These are phyloP conservation scores for Bombus waltoni DNA, from an alignment of 1,140 invertebrate genomes.

Conservation along the genomic window DNA sequence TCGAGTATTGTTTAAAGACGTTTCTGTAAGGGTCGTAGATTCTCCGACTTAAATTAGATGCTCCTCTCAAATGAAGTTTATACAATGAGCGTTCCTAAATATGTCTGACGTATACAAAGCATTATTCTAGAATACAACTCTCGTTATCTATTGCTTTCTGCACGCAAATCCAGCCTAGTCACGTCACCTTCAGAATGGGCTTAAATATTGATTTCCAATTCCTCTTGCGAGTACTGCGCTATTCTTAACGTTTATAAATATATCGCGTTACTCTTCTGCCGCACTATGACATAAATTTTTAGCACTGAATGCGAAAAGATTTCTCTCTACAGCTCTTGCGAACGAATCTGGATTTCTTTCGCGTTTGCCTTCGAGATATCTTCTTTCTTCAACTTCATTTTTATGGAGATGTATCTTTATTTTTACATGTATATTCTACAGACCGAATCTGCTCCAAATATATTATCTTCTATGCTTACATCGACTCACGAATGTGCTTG, in stretches of 20 bases:
- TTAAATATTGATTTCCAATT: conserved; percentile 73
- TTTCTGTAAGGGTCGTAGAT: neutral
- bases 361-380: neutral
- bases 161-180: conserved; percentile 69
- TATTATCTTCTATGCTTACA: neutral
- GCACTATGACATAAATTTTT: conserved; percentile 6
- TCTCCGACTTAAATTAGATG: conserved; percentile 4
- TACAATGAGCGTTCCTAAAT: conserved; percentile 33
- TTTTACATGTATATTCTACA: neutral
- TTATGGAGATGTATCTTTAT: neutral
- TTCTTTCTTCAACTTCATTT: neutral
- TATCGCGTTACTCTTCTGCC: conserved; percentile 17
- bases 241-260: conserved; percentile 67
- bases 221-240: conserved; percentile 54
- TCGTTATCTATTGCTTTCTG: conserved; percentile 61
- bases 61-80: conserved; percentile 10
- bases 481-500: neutral
- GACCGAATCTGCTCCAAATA: neutral
- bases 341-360: neutral
- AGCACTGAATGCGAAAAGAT: conserved; percentile 7
- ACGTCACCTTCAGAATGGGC: conserved; percentile 66
- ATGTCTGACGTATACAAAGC: conserved; percentile 32
- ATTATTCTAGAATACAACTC: conserved; percentile 59
- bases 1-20: neutral
- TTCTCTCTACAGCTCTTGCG: neutral